Base-by-base conservation (phyloP, 2,113 vertebrate species). In the Lasiurus cinereus region DNA sequence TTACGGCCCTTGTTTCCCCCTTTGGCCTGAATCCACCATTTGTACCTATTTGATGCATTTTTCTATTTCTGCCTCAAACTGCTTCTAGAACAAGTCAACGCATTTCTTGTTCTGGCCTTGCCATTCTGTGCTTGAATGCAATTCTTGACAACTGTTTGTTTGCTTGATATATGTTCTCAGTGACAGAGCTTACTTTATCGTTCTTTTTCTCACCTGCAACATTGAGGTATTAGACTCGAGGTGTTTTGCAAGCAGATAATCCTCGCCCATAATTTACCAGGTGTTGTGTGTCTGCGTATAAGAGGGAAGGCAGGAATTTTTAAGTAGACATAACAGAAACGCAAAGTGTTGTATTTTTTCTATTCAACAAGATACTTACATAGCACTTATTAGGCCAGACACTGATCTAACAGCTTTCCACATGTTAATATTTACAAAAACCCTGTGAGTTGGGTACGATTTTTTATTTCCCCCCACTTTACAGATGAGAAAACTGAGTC, bases 161-260 rank as follows among this genome's bases (percentile, higher is more conserved):
- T 62, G 46, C 64, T 82, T 33, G 62, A 43, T 9, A 52, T 54
- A 27, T 31, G 18, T 78, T 76, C 48, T 87, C 36, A n/a, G 7
- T 3, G 56, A 56, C 64, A 21, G 4, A 86, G 33, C 27, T 79
- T 56, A 36, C 67, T 83, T 76, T 39, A n/a, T 8, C 29, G 48
- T 50, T 88, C 27, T 16, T 74, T 64, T 82, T 73, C 69, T 90
- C 76, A 90, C 14, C 16, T 46, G 16, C 52, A 70, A 69, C 52
- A 21, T 86, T 46, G 33, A 83, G 70, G 90, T 62, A 54, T 56
- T 66, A 3, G 10, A 76, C 56, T 93, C 66, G 10, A 39, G 46
- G 36, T 56, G 27, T 74, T 85, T 62, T 79, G 69, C 54, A 91
- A 83, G 82, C 39, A 82, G 78, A 85, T 64, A 83, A 33, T 24